Conservation (phyloP, 2,888 invertebrate genomes). For the Melitaea athalia region DNA sequence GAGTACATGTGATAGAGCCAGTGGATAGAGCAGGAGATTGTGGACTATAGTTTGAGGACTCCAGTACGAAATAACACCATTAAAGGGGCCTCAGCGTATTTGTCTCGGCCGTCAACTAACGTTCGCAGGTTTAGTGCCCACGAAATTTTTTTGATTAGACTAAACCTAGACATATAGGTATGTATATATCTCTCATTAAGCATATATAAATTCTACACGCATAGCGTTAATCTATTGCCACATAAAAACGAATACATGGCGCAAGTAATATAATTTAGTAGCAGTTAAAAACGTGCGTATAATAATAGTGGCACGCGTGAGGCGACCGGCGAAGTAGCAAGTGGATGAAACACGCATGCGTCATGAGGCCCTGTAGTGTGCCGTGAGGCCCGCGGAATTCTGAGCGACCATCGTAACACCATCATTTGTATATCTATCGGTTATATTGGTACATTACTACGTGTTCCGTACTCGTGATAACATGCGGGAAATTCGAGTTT, state of each 20-base stretch:
- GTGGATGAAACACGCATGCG: constrained; percentile 20
- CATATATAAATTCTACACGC: background rate
- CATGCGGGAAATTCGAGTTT: background rate
- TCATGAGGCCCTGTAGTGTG: constrained; percentile 19
- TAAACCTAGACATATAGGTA: too few species aligned
- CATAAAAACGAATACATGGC: background rate
- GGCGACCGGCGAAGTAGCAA: background rate
- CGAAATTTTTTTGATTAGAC: too few species aligned
- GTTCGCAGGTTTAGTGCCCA: too few species aligned
- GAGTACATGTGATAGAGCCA: too few species aligned
- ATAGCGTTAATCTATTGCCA: too few species aligned
- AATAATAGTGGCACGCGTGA: constrained; percentile 3
- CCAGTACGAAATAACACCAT: too few species aligned
- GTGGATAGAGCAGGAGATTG: too few species aligned
- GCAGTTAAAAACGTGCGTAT: constrained; percentile 3
- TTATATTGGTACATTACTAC: background rate
- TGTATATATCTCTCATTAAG: too few species aligned
- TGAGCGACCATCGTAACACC: constrained; percentile 4
- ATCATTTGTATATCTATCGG: constrained; percentile 5
- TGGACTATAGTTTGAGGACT: too few species aligned
- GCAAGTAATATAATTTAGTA: background rate
- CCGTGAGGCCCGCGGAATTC: constrained; percentile 15
- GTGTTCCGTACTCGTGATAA: background rate
- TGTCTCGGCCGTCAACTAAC: too few species aligned
- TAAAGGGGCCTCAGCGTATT: too few species aligned